Evolutionary conservation across 2,797 vertebrate species (phyloP).

Genomic region (Chromobotia macracanthus): DNA sequence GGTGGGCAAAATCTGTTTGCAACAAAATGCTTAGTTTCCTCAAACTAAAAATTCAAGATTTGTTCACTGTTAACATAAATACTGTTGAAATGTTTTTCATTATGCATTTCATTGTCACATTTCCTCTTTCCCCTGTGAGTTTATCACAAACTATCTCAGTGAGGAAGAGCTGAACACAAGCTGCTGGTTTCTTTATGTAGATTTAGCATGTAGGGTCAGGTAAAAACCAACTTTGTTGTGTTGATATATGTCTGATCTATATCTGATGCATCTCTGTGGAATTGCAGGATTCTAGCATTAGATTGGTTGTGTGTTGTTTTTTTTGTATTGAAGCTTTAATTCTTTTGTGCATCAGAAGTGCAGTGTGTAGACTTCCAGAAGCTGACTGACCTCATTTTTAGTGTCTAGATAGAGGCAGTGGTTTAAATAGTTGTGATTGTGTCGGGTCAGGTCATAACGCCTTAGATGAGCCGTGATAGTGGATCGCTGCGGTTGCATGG

Average conservation of each 20-base stretch:
- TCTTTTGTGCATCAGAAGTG: neutral
- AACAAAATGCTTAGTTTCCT: constrained; percentile 3
- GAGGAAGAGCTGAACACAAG: no score
- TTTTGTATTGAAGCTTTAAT: neutral
- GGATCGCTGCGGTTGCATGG: constrained; percentile 30
- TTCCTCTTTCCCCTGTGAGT: no score
- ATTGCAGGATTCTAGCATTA: neutral
- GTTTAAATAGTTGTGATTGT: constrained; percentile 26
- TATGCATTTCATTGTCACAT: no score
- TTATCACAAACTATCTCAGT: no score
- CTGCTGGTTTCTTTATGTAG: no score
- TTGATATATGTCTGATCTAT: no score
- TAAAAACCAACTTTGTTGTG: no score
- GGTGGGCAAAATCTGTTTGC: constrained; percentile 42
- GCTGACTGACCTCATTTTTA: constrained; percentile 18
- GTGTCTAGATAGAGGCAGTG: constrained; percentile 7
- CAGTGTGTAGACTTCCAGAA: neutral
- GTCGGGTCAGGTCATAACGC: constrained; percentile 48
- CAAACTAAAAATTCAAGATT: neutral
- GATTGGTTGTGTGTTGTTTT: neutral
- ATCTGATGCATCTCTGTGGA: no score
- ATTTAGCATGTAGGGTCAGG: no score
- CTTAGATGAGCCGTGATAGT: constrained; percentile 66
- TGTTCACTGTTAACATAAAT: neutral
- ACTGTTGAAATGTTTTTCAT: constrained; percentile 16